Base-by-base conservation (phyloP, 2,888 invertebrate species). In the Calliphora vomitoria region DNA sequence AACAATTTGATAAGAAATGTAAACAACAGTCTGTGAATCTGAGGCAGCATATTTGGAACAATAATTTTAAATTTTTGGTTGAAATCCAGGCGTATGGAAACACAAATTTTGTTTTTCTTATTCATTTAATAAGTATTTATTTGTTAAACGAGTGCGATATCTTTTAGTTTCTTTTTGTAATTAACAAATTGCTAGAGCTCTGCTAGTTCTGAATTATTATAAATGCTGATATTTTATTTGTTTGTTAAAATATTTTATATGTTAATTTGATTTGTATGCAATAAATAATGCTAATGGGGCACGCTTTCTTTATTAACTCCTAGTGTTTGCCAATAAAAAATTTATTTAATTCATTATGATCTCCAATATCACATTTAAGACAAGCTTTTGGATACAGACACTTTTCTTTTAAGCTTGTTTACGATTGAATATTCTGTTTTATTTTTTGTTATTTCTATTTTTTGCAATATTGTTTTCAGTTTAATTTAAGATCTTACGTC, bases 1-100 rank as follows among this genome's bases (percentile, higher is more conserved):
- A 84, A 72, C 71, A 84, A 84, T 44, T 72, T 72, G 79, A 84
- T 84, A 79, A 79, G 84, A 79, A 84, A 79, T 74, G 68, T 84
- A 84, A 84, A 84, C 84, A 84, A 58, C 31, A 38, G 31, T 15
- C 8, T 18, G 35, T 18, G 38, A 2, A 18, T 64, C 38, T 38
- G 15, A 5, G 62, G 15, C 44, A 44, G 44, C 11, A 2, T 44
- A 13, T 44, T 44, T 44, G 11, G 44, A 44, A 44, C 3, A 44
- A 44, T 35, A 35, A 35, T 35, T 35, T 25, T 25, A 25, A 25
- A 25, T 25, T 25, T 25, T 25, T 35, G 35, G 3, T 44, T 44
- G 10, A 18, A 41, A 66, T 66, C 50, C 50, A 10, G 8, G 11
- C 50, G 35, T 69, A 69, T 69, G 13, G 50, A 69, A 50, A 50